Conservation (phyloP, 2,113 vertebrate genomes). For the Callipepla californica region DNA sequence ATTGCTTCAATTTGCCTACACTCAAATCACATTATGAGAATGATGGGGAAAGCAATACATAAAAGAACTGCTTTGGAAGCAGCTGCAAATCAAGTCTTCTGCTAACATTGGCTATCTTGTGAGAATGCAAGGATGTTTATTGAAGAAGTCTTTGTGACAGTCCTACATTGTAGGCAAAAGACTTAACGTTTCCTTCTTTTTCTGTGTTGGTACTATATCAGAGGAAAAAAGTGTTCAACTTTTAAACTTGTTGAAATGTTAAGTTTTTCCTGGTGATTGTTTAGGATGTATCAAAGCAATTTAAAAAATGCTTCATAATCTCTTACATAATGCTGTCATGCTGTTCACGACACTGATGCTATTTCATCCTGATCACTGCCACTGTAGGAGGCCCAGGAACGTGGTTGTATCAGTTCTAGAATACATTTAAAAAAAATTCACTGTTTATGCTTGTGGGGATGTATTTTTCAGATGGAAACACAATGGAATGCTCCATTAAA, state of each 20-base stretch:
- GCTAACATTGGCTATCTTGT: background rate
- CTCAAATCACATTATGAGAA: background rate
- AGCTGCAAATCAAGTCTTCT: background rate
- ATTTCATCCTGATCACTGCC: slow-evolving; percentile 56
- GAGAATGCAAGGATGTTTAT: background rate
- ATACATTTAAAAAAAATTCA: slow-evolving; percentile 42
- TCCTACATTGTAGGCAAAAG: background rate
- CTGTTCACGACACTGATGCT: slow-evolving; percentile 49
- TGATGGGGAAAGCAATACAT: background rate
- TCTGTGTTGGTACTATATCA: background rate
- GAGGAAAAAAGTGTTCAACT: slow-evolving; percentile 55
- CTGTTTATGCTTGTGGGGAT: background rate
- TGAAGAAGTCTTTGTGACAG: background rate
- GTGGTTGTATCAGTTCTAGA: slow-evolving; percentile 34
- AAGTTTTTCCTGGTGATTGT: slow-evolving; percentile 35
- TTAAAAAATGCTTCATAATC: slow-evolving; percentile 56
- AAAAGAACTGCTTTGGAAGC: background rate
- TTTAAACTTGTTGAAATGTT: slow-evolving; percentile 69
- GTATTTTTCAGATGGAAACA: background rate
- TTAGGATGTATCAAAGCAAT: slow-evolving; percentile 55
- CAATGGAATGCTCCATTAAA: background rate
- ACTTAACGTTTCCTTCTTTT: background rate
- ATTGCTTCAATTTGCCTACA: background rate
- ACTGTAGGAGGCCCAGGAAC: slow-evolving; percentile 24
- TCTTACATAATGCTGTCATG: slow-evolving; percentile 64